Conservation (phyloP, 2,113 vertebrate genomes). For the Odocoileus hemionus region DNA sequence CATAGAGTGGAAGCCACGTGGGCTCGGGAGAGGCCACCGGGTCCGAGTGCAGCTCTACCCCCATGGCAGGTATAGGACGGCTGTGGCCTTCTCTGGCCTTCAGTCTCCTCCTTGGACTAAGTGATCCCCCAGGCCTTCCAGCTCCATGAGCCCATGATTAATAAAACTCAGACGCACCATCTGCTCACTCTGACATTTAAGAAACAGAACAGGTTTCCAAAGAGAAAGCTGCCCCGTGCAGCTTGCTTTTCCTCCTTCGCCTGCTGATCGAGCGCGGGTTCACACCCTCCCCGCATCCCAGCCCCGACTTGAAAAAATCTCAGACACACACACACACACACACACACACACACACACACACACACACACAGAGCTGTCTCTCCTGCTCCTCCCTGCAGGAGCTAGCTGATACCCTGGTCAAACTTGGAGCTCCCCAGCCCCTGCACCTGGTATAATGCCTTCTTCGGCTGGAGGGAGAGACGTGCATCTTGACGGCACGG, state of each 20-base stretch:
- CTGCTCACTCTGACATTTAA: conserved; percentile 69
- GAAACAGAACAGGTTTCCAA: conserved; percentile 43
- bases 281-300: background rate
- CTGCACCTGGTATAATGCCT: accelerated
- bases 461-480: background rate
- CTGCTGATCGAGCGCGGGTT: background rate
- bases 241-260: background rate
- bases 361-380: background rate
- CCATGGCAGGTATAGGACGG: accelerated
- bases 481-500: accelerated
- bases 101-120: background rate
- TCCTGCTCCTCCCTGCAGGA: background rate
- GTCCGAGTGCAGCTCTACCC: background rate
- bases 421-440: background rate
- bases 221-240: conserved; percentile 22
- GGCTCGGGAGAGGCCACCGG: background rate
- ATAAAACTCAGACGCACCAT: conserved; percentile 62
- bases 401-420: background rate
- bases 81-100: conserved; percentile 7
- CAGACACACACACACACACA: background rate
- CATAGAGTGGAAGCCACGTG: background rate
- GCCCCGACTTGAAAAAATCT: background rate
- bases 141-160: conserved; percentile 27
- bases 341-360: background rate
- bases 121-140: conserved; percentile 31